Conservation (phyloP, 2,797 vertebrate species). For the Dryobates pubescens region DNA sequence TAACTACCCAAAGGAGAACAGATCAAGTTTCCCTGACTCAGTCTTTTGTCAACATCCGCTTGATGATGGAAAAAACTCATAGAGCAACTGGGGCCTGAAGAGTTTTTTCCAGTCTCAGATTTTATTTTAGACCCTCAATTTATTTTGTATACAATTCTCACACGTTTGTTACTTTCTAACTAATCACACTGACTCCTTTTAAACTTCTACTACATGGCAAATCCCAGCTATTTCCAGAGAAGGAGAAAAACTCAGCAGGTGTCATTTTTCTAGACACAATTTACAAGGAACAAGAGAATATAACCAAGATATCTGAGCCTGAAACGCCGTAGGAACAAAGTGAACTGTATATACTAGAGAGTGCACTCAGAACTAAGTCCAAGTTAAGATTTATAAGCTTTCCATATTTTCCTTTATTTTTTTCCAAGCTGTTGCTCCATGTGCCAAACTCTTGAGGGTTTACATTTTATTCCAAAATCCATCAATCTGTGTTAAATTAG, state of each 20-base stretch:
- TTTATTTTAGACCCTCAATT: background rate
- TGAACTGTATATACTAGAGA: constrained; percentile 52
- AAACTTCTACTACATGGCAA: background rate
- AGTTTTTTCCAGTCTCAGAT: background rate
- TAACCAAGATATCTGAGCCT: constrained; percentile 71
- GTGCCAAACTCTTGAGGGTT: constrained; percentile 74
- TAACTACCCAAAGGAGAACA: constrained; percentile 60
- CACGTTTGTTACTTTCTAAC: background rate
- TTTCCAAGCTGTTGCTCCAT: constrained; percentile 60
- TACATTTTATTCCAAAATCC: constrained; percentile 56
- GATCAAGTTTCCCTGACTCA: constrained; percentile 44
- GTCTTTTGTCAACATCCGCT: background rate
- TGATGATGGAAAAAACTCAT: background rate
- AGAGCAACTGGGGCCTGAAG: background rate
- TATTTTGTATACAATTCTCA: background rate
- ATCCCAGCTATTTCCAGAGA: constrained; percentile 41
- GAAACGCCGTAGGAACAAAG: constrained; percentile 74
- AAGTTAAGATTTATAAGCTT: constrained; percentile 75
- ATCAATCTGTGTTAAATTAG: constrained; percentile 77
- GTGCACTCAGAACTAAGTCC: constrained; percentile 65
- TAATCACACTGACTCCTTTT: background rate
- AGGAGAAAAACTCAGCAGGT: constrained; percentile 79
- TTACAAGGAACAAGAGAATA: constrained; percentile 63
- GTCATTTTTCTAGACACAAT: constrained; percentile 76
- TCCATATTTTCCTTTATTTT: constrained; percentile 65